phyloP scores from a whole-genome alignment of 2,113 vertebrate species.

The Oreochromis tanganicae region DNA sequence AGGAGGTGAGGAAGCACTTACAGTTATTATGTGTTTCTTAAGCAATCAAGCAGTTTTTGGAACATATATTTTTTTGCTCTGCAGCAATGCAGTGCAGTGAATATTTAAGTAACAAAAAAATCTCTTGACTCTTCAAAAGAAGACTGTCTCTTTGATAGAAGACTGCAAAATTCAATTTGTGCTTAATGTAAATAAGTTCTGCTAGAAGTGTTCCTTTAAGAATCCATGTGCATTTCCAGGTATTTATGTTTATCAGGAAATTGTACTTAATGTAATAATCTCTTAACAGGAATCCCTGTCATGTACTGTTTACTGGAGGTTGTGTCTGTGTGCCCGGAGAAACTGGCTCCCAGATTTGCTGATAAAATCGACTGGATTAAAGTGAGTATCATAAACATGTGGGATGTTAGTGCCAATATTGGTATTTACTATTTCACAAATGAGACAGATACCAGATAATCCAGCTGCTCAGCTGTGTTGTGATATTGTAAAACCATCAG shows the following conservation, averaged over 20 bases:
- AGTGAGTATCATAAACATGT: slow-evolving; percentile 65
- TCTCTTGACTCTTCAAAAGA: background rate
- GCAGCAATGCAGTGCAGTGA: background rate
- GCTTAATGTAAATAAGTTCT: background rate
- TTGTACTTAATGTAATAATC: background rate
- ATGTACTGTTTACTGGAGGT: slow-evolving; percentile 97
- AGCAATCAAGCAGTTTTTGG: background rate
- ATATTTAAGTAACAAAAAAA: background rate
- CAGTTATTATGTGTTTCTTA: background rate
- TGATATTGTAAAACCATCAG: background rate
- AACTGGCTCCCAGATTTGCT: slow-evolving; percentile 83
- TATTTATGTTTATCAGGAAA: background rate
- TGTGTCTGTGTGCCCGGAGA: slow-evolving; percentile 90
- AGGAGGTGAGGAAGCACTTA: slow-evolving; percentile 74
- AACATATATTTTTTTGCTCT: background rate
- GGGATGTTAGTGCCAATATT: background rate
- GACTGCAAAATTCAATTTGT: background rate
- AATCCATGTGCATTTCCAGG: background rate
- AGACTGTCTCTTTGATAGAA: background rate
- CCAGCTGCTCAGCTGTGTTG: background rate
- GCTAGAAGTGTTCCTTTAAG: background rate
- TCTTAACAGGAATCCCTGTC: slow-evolving; percentile 83
- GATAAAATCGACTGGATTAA: slow-evolving; percentile 98
- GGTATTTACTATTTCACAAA: background rate
- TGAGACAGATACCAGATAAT: background rate